phyloP scores from a whole-genome alignment of 2,797 vertebrate species.

The Macropodus opercularis region DNA sequence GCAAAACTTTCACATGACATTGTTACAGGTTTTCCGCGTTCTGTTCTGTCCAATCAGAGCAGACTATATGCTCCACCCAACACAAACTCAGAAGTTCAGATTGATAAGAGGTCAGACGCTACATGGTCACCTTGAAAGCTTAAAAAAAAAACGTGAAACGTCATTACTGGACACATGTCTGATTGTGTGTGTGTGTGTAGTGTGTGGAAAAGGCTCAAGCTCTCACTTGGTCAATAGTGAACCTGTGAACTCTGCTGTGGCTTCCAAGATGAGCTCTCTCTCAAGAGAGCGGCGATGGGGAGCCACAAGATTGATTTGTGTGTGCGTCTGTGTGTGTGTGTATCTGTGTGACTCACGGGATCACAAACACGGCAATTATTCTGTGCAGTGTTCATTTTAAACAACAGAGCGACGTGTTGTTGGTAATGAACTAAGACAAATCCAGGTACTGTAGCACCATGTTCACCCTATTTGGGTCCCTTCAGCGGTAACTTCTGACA shows the following conservation, averaged over 20 bases:
- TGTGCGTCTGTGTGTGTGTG: slow-evolving; percentile 8
- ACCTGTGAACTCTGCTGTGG: slow-evolving; percentile 53
- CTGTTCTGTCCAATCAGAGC: too few relatives aligned
- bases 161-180: too few relatives aligned
- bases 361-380: slow-evolving; percentile 18
- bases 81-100: too few relatives aligned
- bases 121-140: too few relatives aligned
- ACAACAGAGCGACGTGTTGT: neutral
- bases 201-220: neutral
- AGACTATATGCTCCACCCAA: too few relatives aligned
- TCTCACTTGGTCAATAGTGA: slow-evolving; percentile 49
- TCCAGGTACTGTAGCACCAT: neutral
- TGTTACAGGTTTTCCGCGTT: too few relatives aligned
- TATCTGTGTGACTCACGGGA: neutral
- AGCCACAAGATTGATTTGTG: slow-evolving; percentile 48
- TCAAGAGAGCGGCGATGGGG: slow-evolving; percentile 37
- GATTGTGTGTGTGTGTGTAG: too few relatives aligned
- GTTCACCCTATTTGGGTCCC: neutral
- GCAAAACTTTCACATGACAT: too few relatives aligned
- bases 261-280: slow-evolving; percentile 43
- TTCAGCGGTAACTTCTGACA: slow-evolving; percentile 14
- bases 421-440: slow-evolving; percentile 15
- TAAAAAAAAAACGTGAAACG: too few relatives aligned
- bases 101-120: too few relatives aligned
- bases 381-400: neutral